Base-by-base conservation (phyloP, 2,113 vertebrate genomes). In the Larimichthys crocea region DNA sequence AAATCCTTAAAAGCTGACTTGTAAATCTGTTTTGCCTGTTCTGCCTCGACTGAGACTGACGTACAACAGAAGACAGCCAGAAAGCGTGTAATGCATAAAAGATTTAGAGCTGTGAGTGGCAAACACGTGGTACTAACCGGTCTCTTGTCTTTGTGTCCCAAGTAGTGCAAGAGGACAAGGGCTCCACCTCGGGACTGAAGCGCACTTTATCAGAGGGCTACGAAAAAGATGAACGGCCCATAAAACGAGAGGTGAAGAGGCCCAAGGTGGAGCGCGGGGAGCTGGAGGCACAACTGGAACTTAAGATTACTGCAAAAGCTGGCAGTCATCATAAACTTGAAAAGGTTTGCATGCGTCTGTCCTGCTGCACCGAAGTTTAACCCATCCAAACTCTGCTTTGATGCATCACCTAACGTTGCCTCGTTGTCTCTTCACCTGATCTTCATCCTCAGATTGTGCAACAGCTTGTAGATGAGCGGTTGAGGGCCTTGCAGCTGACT, bases 261-360 rank as follows among this genome's bases (percentile, higher is more conserved):
- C 90, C 93, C n/a, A 95, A 94, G 81, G 40, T 95, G 83, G 93
- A 95, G 0, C 87, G 91, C 10, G 85, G 91, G 22, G 94, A 95
- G 80, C 82, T 95, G 83, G 97, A 99, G 89, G 97, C 97, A 79
- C 95, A 99, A 80, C 90, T 99, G 84, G 95, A 99, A 94, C 93
- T 99, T 31, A 99, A 99, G 93, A 98, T 99, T 87, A 94, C 97
- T 17, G 96, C 96, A 81, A 96, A 96, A 82, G 91, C 90, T 35
- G 96, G 97, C 76, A 94, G 95, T 88, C 96, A 97, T 68, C 93
- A 96, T 87, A 98, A 97, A 89, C 93, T 99, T 55, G 95, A 97
- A 92, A 97, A 98, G 96, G 98, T 99, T 90, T 61, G 91, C 79
- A 40, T 60, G 48, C 14, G 65, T 31, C 29, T 59, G 1, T 24